phyloP scores from a whole-genome alignment of 2,888 invertebrate genomes.

The Pomacea canaliculata region DNA sequence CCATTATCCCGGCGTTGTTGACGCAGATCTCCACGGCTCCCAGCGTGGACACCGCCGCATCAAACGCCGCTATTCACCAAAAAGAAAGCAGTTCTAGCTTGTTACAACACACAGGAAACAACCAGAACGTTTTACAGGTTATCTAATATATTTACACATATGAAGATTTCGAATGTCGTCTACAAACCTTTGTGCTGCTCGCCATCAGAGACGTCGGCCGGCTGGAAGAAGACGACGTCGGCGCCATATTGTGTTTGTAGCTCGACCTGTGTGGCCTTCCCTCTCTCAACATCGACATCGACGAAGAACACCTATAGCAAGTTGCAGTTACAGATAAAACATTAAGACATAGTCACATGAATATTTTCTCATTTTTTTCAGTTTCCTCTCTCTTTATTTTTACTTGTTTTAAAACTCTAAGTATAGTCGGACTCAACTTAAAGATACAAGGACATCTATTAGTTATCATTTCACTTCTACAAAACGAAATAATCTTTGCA shows the following conservation, averaged over 20 bases:
- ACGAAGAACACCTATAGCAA: slow-evolving; percentile 18
- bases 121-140: too few species aligned
- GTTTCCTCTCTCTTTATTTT: too few species aligned
- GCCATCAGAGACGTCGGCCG: slow-evolving; percentile 24
- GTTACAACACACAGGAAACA: neutral
- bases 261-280: slow-evolving; percentile 13
- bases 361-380: neutral
- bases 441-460: too few species aligned
- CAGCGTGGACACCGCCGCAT: slow-evolving; percentile 15
- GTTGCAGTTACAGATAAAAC: neutral
- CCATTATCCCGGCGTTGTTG: slow-evolving; percentile 30
- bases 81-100: neutral
- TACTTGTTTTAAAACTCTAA: too few species aligned
- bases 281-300: slow-evolving; percentile 18
- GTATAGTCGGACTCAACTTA: too few species aligned
- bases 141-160: too few species aligned
- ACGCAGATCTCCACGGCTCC: slow-evolving; percentile 22
- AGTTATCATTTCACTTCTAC: too few species aligned
- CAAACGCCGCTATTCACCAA: slow-evolving; percentile 19
- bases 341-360: neutral
- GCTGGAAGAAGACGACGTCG: slow-evolving; percentile 20
- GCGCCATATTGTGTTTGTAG: slow-evolving; percentile 26
- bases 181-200: slow-evolving; percentile 23
- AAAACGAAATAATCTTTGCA: too few species aligned
- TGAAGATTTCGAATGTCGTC: too few species aligned